These are phyloP conservation scores for Trypoxylon attenuatum DNA, from an alignment of 2,888 invertebrate genomes.

Conservation along the genomic window DNA sequence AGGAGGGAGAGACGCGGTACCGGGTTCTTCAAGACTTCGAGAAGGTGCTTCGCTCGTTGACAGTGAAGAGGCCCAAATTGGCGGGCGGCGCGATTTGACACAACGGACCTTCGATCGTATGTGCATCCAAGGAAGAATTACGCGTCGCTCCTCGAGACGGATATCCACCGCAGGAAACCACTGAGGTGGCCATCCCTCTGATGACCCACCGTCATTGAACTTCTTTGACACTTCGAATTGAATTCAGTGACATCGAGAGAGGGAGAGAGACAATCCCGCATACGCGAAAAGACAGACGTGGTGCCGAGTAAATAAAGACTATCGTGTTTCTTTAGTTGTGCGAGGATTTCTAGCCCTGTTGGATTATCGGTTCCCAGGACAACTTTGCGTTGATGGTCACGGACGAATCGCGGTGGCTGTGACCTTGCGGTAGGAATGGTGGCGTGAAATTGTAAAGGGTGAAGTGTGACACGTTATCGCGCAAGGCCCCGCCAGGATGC, in stretches of 20 bases:
- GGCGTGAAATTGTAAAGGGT: slow-evolving; percentile 41
- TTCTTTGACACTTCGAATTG: too few species aligned
- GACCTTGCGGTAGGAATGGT: slow-evolving; percentile 41
- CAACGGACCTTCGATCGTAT: too few species aligned
- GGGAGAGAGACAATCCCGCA: background rate
- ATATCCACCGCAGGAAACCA: too few species aligned
- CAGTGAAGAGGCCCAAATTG: background rate
- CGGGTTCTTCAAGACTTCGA: slow-evolving; percentile 8
- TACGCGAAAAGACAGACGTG: background rate
- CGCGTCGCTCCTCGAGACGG: too few species aligned
- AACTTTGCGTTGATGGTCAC: slow-evolving; percentile 20
- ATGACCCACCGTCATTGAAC: too few species aligned
- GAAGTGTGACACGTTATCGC: slow-evolving; percentile 39
- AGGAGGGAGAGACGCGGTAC: slow-evolving; percentile 7
- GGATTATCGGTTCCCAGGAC: background rate
- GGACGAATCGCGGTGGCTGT: slow-evolving; percentile 12
- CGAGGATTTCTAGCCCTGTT: background rate
- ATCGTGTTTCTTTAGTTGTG: too few species aligned
- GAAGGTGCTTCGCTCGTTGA: background rate
- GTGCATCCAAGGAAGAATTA: too few species aligned
- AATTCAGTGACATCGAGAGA: slow-evolving; percentile 21
- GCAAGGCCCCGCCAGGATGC: slow-evolving; percentile 78
- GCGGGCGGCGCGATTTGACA: background rate
- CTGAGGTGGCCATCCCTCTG: too few species aligned
- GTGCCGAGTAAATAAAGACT: too few species aligned